Base-by-base conservation (phyloP, 1,140 invertebrate genomes). In the Diploscapter pachys region DNA sequence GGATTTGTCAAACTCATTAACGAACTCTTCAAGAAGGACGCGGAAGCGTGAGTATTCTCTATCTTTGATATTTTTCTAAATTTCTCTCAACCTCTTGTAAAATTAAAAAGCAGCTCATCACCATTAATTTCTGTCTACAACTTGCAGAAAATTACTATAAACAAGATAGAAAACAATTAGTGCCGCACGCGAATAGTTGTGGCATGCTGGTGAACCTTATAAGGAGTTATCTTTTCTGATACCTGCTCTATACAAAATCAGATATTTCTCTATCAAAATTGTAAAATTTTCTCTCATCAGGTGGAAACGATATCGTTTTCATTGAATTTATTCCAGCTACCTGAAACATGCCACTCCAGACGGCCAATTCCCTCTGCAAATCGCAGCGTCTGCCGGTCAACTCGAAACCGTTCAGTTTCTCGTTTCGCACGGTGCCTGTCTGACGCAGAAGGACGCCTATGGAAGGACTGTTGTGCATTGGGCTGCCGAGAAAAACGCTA, bases 381-480 rank as follows among this genome's bases (percentile, higher is more conserved):
- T 68, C 52, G 66, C 66, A 48, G 66, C 66, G 5, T 52, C 53
- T 13, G 8, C 8, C 52, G 9, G 9, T 8, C 66, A 68, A 48
- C 53, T 68, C 52, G 66, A 68, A 59, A 59, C 9, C 57, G 31
- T 11, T 11, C 9, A 59, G 57, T 11, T 59, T 59, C 57, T 31
- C 57, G 57, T 11, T 59, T 59, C 57, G 8, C 56, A 5, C 66
- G 66, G 66, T 8, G 66, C 66, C 56, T 55, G 52, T 68, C 51
- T 68, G 50, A 68, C 51, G 6, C 66, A 68, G 50, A 52, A 52
- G 66, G 66, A 68, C 50, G 66, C 66, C 6, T 55, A 55, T 5
- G 66, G 66, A 13, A 52, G 66, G 11, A 68, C 66, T 50, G 66
- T 68, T 5, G 66, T 68, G 11, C 66, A 68, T 48, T 68, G 66